phyloP scores from a whole-genome alignment of 2,113 vertebrate genomes.

The Sylvicapra grimmia region DNA sequence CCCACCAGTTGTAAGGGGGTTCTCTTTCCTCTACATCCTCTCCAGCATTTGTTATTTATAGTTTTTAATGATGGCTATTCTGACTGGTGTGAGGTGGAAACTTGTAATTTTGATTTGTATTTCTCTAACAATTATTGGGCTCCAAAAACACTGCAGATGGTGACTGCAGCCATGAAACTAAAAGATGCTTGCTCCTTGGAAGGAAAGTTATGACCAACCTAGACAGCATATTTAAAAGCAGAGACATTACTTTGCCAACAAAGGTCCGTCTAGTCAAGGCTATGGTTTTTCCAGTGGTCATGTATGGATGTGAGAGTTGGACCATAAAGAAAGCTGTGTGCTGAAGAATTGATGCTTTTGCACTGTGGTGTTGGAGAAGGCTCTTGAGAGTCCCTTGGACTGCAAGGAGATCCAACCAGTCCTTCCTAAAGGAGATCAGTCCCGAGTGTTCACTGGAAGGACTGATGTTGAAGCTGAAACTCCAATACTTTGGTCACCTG shows the following conservation, averaged over 20 bases:
- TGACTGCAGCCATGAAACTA: not conserved
- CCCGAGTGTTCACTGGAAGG: not conserved
- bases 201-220: not conserved
- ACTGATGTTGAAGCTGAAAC: not conserved
- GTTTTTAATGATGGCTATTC: not conserved
- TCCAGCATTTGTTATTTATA: not conserved
- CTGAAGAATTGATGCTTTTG: not conserved
- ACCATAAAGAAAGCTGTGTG: not conserved
- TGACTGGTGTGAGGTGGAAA: not conserved
- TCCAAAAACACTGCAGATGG: not conserved
- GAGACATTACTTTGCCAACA: not conserved
- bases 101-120: not conserved
- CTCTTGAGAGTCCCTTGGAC: not conserved
- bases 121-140: not conserved
- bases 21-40: not conserved
- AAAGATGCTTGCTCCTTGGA: not conserved
- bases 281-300: not conserved
- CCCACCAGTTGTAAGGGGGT: not conserved
- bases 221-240: not conserved
- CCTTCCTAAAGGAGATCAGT: not conserved
- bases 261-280: not conserved
- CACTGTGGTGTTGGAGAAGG: not conserved
- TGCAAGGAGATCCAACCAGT: not conserved
- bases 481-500: not conserved
- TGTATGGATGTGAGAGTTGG: not conserved